A percentile compares a stretch with the other conserved stretches of the same genome.
Evolutionary conservation across 2,888 invertebrate species (phyloP).

Genomic region (Sinelater perroti): DNA sequence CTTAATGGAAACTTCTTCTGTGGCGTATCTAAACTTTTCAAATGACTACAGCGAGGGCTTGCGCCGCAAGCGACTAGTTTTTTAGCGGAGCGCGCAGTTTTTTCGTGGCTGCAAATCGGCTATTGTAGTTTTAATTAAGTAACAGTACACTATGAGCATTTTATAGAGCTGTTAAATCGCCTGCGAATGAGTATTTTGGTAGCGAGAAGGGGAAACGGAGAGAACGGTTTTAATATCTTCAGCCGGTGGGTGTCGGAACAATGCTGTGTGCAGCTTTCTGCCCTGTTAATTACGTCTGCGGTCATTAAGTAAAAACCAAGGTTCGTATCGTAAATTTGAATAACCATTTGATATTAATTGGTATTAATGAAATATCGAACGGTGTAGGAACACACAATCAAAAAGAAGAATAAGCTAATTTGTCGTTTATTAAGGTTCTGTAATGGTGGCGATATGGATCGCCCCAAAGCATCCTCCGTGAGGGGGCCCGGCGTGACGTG

Average conservation of each 20-base stretch:
- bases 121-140: conserved; percentile 15
- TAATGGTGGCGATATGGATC: conserved; percentile 7
- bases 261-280: conserved; percentile 14
- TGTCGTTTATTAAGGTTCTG: conserved; percentile 17
- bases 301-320: conserved; percentile 13
- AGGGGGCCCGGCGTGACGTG: too few species aligned
- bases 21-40: too few species aligned
- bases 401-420: conserved; percentile 18
- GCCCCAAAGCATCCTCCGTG: too few species aligned
- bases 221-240: conserved; percentile 16
- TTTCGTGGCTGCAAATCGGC: conserved; percentile 1
- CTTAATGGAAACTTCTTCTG: too few species aligned
- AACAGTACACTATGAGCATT: conserved; percentile 15
- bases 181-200: conserved; percentile 14
- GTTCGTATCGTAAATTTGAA: conserved; percentile 16
- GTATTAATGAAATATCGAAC: conserved; percentile 17
- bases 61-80: too few species aligned
- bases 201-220: conserved; percentile 9
- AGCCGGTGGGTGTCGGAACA: conserved; percentile 7
- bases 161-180: conserved; percentile 15
- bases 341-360: conserved; percentile 19
- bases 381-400: conserved; percentile 16
- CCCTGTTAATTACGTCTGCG: conserved; percentile 13
- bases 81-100: too few species aligned
- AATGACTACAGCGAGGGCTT: too few species aligned